A percentile compares a stretch with the other conserved stretches of the same genome.
These are phyloP conservation scores for Liolophura sinensis DNA, from an alignment of 1,140 invertebrate species.

Conservation along the genomic window DNA sequence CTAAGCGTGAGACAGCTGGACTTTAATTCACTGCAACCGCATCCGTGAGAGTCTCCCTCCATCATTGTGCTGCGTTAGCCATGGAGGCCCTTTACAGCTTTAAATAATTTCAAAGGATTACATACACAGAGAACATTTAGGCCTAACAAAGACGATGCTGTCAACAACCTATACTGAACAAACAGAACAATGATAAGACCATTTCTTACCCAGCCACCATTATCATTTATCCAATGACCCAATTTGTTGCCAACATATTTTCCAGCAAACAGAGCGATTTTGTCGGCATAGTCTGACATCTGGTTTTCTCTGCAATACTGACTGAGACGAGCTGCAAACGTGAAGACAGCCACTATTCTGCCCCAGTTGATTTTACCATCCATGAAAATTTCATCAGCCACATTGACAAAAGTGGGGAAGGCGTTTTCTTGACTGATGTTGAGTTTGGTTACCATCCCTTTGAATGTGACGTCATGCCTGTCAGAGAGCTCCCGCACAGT, in stretches of 20 bases:
- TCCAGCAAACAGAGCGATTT: constrained; percentile 56
- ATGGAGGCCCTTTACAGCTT: no score
- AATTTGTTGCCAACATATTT: constrained; percentile 59
- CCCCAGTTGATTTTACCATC: constrained; percentile 66
- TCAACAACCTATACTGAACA: background rate
- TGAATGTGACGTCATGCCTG: constrained; percentile 66
- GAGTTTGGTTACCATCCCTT: constrained; percentile 66
- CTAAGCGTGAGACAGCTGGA: no score
- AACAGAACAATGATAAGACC: background rate
- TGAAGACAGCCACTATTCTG: constrained; percentile 67
- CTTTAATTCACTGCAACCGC: no score
- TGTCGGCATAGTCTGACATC: constrained; percentile 42
- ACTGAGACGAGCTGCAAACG: constrained; percentile 65
- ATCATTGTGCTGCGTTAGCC: no score
- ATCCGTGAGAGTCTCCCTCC: no score
- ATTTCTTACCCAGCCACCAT: constrained; percentile 60
- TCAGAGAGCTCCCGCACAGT: constrained; percentile 56
- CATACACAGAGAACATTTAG: no score
- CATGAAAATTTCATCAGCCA: constrained; percentile 67
- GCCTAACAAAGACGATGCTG: no score
- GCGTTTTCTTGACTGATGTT: constrained; percentile 63
- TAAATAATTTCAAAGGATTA: no score
- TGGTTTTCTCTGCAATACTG: constrained; percentile 59
- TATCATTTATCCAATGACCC: constrained; percentile 55
- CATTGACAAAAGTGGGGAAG: constrained; percentile 64